Base-by-base conservation (phyloP, 2,113 vertebrate genomes). In the Pseudolaguvia tuberculata region DNA sequence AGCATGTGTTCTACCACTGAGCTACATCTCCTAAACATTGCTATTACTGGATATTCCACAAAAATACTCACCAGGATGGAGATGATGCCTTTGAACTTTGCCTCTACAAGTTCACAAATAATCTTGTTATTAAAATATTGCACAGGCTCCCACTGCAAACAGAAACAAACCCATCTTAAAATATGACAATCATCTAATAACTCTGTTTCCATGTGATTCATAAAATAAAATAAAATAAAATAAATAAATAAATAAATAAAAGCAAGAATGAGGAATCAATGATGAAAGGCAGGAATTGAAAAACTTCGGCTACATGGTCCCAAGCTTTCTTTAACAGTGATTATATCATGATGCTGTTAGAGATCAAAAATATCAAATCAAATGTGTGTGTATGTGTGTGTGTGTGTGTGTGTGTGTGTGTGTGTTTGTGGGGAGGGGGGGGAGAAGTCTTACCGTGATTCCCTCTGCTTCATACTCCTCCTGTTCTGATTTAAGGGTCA, bases 71-170 rank as follows among this genome's bases (percentile, higher is more conserved):
- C 97, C 93, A 99, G 82, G 72, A 99, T 95, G 61, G 97, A 96
- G 86, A 99, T 97, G 81, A 99, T 97, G 86, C 97, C 97, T 90
- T 98, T 99, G 85, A 96, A 97, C 85, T 99, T 99, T 88, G 98
- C 95, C 81, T 99, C 97, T 79, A 99, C 97, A 80, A 99, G 89
- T 81, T 99, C 97, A 80, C 97, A 99, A 82, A 99, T 99, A 80
- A 99, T 98, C 86, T 98, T 98, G 91, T 99, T 99, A 88, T 99
- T 96, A 88, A 98, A 98, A 85, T 97, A 99, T 72, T 95, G 94
- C 80, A 99, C 96, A 0, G 97, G 93, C 78, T 99, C 97, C 97
- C 97, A 99, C 97, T 99, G 85, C 69, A 79, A 84, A 83, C 2
- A 82, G n/a, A 71, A 52, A 66, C 23, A 5, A 63, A 11, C n/a